A percentile compares a stretch with the other conserved stretches of the same genome.
phyloP scores from a whole-genome alignment of 2,888 invertebrate genomes.

The Adelognathus sp. region DNA sequence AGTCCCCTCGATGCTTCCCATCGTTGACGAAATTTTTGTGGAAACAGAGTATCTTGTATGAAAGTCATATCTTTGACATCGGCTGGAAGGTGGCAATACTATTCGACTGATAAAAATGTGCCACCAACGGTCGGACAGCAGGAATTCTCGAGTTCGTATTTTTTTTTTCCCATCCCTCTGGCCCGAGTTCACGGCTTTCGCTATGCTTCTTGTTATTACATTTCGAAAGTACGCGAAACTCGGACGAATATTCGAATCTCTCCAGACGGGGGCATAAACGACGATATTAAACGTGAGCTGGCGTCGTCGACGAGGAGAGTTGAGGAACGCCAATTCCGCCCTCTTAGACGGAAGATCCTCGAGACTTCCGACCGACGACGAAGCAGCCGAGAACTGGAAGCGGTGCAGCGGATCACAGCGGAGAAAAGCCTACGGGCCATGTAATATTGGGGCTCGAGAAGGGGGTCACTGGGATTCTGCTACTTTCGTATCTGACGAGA shows the following conservation, averaged over 20 bases:
- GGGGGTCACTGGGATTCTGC: constrained; percentile 53
- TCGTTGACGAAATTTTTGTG: not conserved
- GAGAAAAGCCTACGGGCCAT: constrained; percentile 35
- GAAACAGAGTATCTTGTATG: not conserved
- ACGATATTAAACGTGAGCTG: constrained; percentile 47
- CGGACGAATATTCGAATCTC: constrained; percentile 40
- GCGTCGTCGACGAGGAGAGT: constrained; percentile 13
- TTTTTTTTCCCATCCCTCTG: not conserved
- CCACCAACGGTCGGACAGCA: not conserved
- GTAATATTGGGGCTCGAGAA: constrained; percentile 49
- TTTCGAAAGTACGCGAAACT: constrained; percentile 26
- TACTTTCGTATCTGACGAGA: constrained; percentile 23
- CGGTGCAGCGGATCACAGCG: not conserved
- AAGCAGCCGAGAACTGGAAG: not conserved
- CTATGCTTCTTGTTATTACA: constrained; percentile 26
- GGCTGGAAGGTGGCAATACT: not conserved
- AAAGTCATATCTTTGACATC: not conserved
- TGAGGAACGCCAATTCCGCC: constrained; percentile 7
- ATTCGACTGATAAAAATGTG: not conserved
- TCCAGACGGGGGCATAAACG: constrained; percentile 28
- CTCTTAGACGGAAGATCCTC: constrained; percentile 44
- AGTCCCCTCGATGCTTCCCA: too few relatives aligned
- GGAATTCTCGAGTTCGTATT: not conserved
- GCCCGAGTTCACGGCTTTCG: not conserved
- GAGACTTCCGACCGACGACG: constrained; percentile 39